Evolutionary conservation across 2,888 invertebrate species (phyloP), one percentile per base, ranked within the genome.

Genomic region (Catocala sponsa): DNA sequence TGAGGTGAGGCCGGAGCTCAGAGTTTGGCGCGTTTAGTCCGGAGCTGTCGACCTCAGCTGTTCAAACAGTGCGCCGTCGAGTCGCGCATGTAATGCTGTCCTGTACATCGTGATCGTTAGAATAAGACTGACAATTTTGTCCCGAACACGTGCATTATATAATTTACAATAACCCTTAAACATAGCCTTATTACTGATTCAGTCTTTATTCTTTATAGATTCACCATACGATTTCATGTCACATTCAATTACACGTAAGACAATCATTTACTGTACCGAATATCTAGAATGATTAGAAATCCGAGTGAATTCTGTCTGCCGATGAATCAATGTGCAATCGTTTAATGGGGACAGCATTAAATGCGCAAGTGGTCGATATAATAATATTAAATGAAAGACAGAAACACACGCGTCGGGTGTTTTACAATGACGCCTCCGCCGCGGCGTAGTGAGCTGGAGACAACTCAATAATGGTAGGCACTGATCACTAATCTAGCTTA

Each of bases 401-500:
- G 53, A 63, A 61, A 46, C 50, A 52, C 78, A 74, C 67, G 51
- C 72, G 35, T 38, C 35, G 9, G 25, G 25, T 25, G 25, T 25
- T 25, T 25, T 25, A 25, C 25, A 25, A 25, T 4, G 25, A 25
- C 25, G 25, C 25, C 25, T 25, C 25, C 25, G 4, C 25, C 25
- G 25, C 1, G 25, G 25, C 25, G 35, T 38, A 38, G 35, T 9
- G 35, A 38, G 9, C 35, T 7, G 6, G 35, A 64, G 57, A 64
- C 12, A 77, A 78, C 71, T 65, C 64, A 76, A 59, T 64, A 67
- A 70, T 70, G 73, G 69, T 78, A 86, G 86, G 85, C 87, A 86
- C 86, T 84, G 85, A 76, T 80, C 49, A 70, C 78, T 85, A 86
- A 72, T 67, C 79, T 85, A 85, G 59, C 65, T 70, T 81, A 79